A percentile compares a stretch with the other conserved stretches of the same genome.
These are phyloP conservation scores for Parauchenoglanis punctatus DNA, from an alignment of 2,797 vertebrate species.

Conservation along the genomic window DNA sequence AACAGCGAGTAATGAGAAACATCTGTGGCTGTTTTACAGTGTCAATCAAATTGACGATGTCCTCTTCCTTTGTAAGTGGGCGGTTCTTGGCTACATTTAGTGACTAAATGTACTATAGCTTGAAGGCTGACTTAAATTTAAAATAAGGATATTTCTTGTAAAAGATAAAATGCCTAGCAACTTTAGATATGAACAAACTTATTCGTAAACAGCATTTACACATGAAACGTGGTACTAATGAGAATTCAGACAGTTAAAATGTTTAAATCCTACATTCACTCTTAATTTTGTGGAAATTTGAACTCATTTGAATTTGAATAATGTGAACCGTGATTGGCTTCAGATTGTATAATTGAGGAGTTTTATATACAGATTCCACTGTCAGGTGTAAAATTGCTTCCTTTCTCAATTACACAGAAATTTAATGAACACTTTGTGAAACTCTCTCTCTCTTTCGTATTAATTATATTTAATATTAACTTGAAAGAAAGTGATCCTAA, in stretches of 20 bases:
- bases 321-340: background rate
- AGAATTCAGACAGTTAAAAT: background rate
- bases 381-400: background rate
- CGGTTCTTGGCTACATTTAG: too few relatives aligned
- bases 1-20: too few relatives aligned
- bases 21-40: too few relatives aligned
- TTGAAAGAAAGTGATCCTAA: background rate
- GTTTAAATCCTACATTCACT: background rate
- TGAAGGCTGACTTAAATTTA: background rate
- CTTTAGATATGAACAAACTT: background rate
- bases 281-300: background rate
- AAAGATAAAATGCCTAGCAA: background rate
- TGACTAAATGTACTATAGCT: too few relatives aligned
- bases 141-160: background rate
- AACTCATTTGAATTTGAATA: background rate
- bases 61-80: too few relatives aligned
- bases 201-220: background rate
- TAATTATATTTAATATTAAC: background rate
- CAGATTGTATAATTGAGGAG: background rate
- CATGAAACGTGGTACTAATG: background rate
- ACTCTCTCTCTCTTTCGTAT: background rate
- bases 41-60: too few relatives aligned
- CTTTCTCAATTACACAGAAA: background rate
- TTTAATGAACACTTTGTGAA: background rate
- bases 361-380: background rate